Evolutionary conservation across 2,113 vertebrate species (phyloP), one percentile per base, ranked within the genome.

Genomic region (Ptyas mucosa): DNA sequence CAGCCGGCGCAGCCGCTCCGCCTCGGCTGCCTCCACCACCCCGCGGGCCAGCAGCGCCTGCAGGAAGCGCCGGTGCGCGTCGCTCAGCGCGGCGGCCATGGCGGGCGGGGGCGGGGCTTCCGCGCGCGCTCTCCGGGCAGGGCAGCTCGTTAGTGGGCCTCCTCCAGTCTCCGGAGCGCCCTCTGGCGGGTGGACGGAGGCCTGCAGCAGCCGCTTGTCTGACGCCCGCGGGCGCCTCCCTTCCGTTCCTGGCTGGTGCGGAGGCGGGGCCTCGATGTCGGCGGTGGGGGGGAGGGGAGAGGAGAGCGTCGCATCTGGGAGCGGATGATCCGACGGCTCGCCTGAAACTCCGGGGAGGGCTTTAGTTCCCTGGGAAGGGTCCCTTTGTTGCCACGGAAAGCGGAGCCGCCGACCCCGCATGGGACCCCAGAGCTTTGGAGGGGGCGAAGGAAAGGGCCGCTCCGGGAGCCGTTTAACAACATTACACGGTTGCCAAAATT

Each of bases 231-330:
- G 57, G 57, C 23, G 8, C 58, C 58, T 64, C 0, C 9, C 58
- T 26, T 26, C 23, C 23, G 8, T 26, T 64, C 11, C 3, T 5
- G 61, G 11, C 12, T 1, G 3, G 11, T 0, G 61, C 11, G 10
- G 26, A 11, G 24, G 24, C 58, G 8, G 24, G 26, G 26, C 6
- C 55, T 23, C 20, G 55, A 7, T 2, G 7, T 8, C 1, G 55
- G 55, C 55, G 20, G 0, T 0, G 23, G 23, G 1, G 21, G 6
- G 1, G 54, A 1, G 55, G 9, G 58, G 1, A 10, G 58, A 4
- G 58, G 24, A 0, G 58, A 8, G 24, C 23, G 23, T 10, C 23
- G 8, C 20, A 1, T 57, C 55, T 58, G 23, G 8, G 9, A 0
- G 58, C 11, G 11, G 61, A 14, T 29, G 26, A 6, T 5, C 12